Base-by-base conservation (phyloP, 2,888 invertebrate species). In the Rhodophaea formosa region DNA sequence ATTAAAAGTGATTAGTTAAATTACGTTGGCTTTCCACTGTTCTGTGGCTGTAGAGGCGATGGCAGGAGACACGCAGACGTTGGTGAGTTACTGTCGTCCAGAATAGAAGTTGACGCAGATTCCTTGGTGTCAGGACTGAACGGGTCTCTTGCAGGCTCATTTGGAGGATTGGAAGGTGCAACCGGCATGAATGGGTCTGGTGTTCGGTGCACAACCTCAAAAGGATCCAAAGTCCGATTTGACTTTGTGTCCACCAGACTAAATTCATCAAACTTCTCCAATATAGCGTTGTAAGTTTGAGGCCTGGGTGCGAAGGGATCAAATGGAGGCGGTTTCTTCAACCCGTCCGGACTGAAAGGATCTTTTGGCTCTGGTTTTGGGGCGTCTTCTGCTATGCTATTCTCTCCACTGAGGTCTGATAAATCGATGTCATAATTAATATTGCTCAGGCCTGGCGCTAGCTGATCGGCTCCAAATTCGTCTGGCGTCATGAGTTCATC, bases 371-470 rank as follows among this genome's bases (percentile, higher is more conserved):
- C 80, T 12, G 54, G 66, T 60, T 76, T 92, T 10, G 86, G 83
- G 0, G 74, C 69, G 32, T 89, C 90, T 7, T 95, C 95, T 0
- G 93, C 93, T 23, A 93, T 86, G 65, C 95, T 95, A 71, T 95
- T 95, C 8, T 95, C 95, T 0, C 93, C 94, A 68, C 95, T 95
- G 44, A 94, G 85, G 79, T 95, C 96, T 3, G 95, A 95, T 59
- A 95, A 85, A 77, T 95, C 95, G 58, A 95, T 95, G 67, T 96
- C 95, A 65, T 96, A 96, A 76, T 95, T 95, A 12, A 96, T 93
- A 70, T 94, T 94, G 23, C 94, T 93, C 29, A 95, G 77, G 0
- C 94, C 94, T 12, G 94, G 92, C 0, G 92, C 88, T 39, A 93
- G 82, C 59, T 93, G 92, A 7, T 92, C 92, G 0, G 81, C 68